Conservation (phyloP, 2,797 vertebrate species). For the Otolemur crassicaudatus region DNA sequence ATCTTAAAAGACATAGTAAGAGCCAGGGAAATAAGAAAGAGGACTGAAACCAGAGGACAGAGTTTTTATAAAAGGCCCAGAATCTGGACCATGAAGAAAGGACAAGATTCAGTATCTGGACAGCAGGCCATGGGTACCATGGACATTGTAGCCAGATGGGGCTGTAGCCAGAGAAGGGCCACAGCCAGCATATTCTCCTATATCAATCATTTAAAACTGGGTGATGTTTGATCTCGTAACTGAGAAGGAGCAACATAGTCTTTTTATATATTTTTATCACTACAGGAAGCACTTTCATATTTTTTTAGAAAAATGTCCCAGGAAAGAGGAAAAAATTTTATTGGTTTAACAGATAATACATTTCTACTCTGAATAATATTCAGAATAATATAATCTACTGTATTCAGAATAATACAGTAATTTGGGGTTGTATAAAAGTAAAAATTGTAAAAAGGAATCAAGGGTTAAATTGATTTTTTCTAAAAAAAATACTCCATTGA, state of each 20-base stretch:
- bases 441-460: conserved; percentile 3
- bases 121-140: neutral
- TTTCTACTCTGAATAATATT: conserved; percentile 10
- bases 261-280: neutral
- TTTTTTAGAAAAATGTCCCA: neutral
- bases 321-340: neutral
- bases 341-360: neutral
- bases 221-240: neutral
- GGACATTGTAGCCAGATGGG: neutral
- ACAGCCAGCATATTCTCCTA: no score
- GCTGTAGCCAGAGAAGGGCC: no score
- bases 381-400: neutral
- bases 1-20: neutral
- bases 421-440: neutral
- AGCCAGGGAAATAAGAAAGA: neutral
- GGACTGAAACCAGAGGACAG: neutral
- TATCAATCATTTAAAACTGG: neutral
- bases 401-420: neutral
- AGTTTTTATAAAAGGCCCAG: neutral
- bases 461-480: neutral
- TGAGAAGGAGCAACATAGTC: neutral
- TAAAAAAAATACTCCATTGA: neutral
- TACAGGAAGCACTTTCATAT: neutral
- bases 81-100: neutral
- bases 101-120: neutral